Percentiles rank a stretch among this genome's conserved stretches.
phyloP scores from a whole-genome alignment of 2,113 vertebrate genomes.

The Sylvicapra grimmia region DNA sequence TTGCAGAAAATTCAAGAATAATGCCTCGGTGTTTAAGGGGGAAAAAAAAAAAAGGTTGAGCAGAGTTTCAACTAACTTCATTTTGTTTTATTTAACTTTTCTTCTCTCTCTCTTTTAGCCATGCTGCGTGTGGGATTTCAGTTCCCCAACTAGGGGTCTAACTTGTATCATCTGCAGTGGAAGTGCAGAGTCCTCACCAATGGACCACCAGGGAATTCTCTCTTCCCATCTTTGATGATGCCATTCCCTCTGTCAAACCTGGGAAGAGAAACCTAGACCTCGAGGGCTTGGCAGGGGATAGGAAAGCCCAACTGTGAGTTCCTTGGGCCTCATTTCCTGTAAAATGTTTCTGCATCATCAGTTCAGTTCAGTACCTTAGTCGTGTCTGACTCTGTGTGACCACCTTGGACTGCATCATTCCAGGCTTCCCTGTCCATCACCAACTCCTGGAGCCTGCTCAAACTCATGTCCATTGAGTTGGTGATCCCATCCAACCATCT shows the following conservation, averaged over 20 bases:
- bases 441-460: not conserved
- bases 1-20: not conserved
- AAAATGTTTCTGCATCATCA: not conserved
- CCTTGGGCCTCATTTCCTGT: not conserved
- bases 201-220: not conserved
- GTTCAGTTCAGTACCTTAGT: not conserved
- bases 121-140: not conserved
- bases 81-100: not conserved
- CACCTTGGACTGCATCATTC: not conserved
- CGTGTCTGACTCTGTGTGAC: not conserved
- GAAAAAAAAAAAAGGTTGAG: not conserved
- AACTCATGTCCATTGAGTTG: not conserved
- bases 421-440: not conserved
- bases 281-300: rapidly evolving
- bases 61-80: not conserved
- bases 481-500: not conserved
- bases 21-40: not conserved
- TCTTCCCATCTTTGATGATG: not conserved
- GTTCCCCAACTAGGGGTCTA: not conserved
- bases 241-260: not conserved
- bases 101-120: not conserved
- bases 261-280: rapidly evolving
- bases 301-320: not conserved
- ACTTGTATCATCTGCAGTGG: not conserved
- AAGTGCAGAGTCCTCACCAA: not conserved